Percentiles rank a stretch among this genome's conserved stretches.
These are phyloP conservation scores for Crotalus horridus DNA, from an alignment of 2,113 vertebrate species.

Conservation along the genomic window DNA sequence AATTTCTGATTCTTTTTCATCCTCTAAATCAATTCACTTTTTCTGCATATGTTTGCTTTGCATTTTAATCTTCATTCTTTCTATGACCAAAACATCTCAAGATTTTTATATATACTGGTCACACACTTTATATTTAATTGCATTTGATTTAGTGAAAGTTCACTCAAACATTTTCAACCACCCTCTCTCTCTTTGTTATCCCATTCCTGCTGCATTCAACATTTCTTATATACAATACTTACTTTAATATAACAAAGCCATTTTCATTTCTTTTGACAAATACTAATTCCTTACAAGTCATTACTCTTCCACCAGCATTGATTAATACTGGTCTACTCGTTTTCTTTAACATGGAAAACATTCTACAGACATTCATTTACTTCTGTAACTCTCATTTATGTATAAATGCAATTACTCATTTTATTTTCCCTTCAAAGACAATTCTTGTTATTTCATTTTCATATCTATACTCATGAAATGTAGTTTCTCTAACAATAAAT, in stretches of 20 bases:
- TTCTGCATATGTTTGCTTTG: neutral
- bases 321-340: neutral
- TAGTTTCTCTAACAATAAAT: neutral
- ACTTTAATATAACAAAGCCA: neutral
- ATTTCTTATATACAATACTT: neutral
- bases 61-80: neutral
- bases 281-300: neutral
- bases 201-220: neutral
- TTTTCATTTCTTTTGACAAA: neutral
- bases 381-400: neutral
- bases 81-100: neutral
- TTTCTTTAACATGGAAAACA: neutral
- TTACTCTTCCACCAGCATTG: neutral
- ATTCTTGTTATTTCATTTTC: neutral
- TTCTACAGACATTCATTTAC: neutral
- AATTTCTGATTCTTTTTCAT: neutral
- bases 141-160: neutral
- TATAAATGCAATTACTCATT: neutral
- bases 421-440: neutral
- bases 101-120: neutral
- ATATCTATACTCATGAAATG: neutral
- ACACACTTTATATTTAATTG: neutral
- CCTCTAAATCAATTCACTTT: neutral
- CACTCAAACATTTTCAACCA: neutral
- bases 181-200: neutral